These are phyloP conservation scores for Piaya cayana DNA, from an alignment of 2,113 vertebrate species.

Conservation along the genomic window DNA sequence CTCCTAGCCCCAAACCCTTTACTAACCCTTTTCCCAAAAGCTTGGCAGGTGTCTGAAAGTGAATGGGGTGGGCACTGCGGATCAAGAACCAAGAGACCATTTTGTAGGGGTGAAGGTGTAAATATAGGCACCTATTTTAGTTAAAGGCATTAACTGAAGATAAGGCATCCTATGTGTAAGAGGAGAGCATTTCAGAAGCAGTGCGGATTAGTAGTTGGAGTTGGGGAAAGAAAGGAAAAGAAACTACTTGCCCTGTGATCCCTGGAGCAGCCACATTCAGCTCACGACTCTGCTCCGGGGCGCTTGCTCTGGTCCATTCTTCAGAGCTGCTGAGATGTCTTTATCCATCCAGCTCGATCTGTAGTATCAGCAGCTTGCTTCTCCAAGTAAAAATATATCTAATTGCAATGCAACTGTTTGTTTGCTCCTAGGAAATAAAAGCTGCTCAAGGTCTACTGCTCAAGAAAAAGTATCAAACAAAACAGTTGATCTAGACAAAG, in stretches of 20 bases:
- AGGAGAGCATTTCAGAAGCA: background rate
- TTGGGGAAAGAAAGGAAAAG: background rate
- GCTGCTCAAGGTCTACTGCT: background rate
- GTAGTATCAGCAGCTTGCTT: background rate
- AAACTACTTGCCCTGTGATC: rapidly evolving
- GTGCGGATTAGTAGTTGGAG: background rate
- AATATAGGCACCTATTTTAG: background rate
- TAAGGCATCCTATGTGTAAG: rapidly evolving
- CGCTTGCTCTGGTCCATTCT: rapidly evolving
- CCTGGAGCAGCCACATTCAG: background rate
- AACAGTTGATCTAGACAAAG: background rate
- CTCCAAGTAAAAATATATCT: slow-evolving; percentile 55
- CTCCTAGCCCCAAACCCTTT: background rate
- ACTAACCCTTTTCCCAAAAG: background rate
- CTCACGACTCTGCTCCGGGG: background rate
- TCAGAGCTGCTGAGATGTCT: background rate
- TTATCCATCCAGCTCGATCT: slow-evolving; percentile 39
- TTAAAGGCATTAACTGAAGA: background rate
- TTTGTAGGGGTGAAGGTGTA: background rate
- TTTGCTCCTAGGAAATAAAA: slow-evolving; percentile 9
- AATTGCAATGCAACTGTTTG: background rate
- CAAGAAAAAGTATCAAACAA: background rate
- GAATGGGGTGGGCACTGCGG: background rate
- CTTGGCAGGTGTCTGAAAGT: background rate
- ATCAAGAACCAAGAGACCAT: background rate